Percentiles rank a stretch among this genome's conserved stretches.
These are phyloP conservation scores for Leptodactylus fallax DNA, from an alignment of 2,797 vertebrate species.

Conservation along the genomic window DNA sequence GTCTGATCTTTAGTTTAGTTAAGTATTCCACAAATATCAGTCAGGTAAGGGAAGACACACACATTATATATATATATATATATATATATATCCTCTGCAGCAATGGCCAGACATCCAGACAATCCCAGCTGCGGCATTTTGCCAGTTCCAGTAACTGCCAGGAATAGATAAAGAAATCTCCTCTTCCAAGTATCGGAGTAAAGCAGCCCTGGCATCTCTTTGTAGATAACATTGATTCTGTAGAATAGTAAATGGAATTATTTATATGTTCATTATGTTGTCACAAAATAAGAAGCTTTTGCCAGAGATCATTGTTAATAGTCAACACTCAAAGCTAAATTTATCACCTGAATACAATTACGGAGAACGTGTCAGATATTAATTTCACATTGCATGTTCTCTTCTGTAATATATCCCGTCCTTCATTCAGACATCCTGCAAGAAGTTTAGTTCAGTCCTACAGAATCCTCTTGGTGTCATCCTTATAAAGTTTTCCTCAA, in stretches of 20 bases:
- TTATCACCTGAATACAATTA: slow-evolving; percentile 25
- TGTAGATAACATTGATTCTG: slow-evolving; percentile 32
- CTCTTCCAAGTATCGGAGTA: background rate
- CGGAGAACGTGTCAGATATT: background rate
- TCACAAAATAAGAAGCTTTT: slow-evolving; percentile 15
- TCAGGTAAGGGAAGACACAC: too few relatives aligned
- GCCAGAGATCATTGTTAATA: slow-evolving; percentile 31
- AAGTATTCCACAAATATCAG: too few relatives aligned
- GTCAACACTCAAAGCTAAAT: background rate
- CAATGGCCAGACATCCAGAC: slow-evolving; percentile 12
- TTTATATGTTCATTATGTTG: slow-evolving; percentile 44
- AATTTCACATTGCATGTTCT: background rate
- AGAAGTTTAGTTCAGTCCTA: background rate
- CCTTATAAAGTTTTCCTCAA: background rate
- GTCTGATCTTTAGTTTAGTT: too few relatives aligned
- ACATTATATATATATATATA: background rate
- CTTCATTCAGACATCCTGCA: background rate
- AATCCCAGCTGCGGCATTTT: background rate
- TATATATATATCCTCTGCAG: background rate
- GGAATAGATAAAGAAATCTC: slow-evolving; percentile 29
- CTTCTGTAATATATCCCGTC: background rate
- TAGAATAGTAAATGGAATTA: slow-evolving; percentile 41
- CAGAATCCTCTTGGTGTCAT: background rate
- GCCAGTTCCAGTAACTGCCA: slow-evolving; percentile 19
- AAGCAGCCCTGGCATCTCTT: background rate